Evolutionary conservation across 2,113 vertebrate genomes (phyloP).

Genomic region (Euleptes europaea): DNA sequence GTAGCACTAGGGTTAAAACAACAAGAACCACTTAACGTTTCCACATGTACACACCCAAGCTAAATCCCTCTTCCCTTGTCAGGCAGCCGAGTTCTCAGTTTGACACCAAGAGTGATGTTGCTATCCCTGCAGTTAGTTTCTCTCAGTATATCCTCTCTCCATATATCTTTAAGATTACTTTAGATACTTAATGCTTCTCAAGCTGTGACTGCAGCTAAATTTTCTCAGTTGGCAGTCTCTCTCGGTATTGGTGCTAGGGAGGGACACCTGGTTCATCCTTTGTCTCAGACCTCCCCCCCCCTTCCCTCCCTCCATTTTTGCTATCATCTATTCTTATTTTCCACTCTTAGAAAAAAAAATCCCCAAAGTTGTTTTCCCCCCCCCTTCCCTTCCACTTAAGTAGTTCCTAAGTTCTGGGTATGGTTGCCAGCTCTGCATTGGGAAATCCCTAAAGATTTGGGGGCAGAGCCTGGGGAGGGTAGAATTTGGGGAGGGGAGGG

Average conservation of each 20-base stretch:
- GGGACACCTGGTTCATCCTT: background rate
- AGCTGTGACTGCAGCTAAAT: background rate
- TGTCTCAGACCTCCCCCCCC: background rate
- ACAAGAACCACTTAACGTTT: background rate
- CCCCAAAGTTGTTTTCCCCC: background rate
- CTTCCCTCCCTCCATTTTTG: background rate
- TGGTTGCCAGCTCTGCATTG: too few species aligned
- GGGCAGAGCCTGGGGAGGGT: too few species aligned
- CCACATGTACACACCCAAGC: too few species aligned
- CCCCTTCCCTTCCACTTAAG: background rate
- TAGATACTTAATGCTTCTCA: background rate
- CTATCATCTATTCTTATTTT: background rate
- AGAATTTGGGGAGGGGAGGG: too few species aligned
- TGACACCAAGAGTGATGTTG: background rate
- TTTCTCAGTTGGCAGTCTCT: background rate
- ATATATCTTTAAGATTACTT: background rate
- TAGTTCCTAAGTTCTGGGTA: background rate
- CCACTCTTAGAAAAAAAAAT: background rate
- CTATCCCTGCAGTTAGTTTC: too few species aligned
- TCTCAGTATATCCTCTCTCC: background rate
- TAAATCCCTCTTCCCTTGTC: slow-evolving; percentile 9
- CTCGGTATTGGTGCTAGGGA: background rate
- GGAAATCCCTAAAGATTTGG: too few species aligned
- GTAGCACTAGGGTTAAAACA: too few species aligned
- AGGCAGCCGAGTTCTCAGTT: background rate